phyloP scores from a whole-genome alignment of 2,888 invertebrate genomes.

The Drosophila limbata region DNA sequence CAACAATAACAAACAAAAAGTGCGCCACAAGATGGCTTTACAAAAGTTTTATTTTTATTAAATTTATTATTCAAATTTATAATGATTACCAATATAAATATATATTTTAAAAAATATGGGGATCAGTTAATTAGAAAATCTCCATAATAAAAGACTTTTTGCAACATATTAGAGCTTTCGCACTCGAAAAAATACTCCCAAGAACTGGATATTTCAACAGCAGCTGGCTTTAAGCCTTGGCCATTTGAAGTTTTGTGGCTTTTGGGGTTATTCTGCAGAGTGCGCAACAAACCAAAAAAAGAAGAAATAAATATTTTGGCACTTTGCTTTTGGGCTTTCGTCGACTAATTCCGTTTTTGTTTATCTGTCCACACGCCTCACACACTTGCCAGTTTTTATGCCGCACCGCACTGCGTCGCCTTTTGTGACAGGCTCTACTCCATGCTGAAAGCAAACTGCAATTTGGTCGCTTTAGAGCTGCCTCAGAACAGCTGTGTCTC shows the following conservation, averaged over 20 bases:
- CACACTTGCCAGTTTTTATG: conserved; percentile 47
- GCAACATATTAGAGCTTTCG: too few species aligned
- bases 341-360: conserved; percentile 78
- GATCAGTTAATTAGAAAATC: too few species aligned
- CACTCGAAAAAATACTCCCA: background rate
- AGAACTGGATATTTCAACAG: conserved; percentile 41
- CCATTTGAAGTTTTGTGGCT: conserved; percentile 72
- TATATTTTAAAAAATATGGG: too few species aligned
- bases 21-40: background rate
- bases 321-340: conserved; percentile 67
- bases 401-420: conserved; percentile 54
- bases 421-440: conserved; percentile 50
- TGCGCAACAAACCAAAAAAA: background rate
- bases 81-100: too few species aligned
- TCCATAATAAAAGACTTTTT: too few species aligned
- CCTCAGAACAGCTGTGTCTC: conserved; percentile 61
- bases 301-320: conserved; percentile 64
- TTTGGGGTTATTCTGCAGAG: conserved; percentile 27
- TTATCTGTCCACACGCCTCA: conserved; percentile 51
- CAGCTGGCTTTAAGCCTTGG: conserved; percentile 61
- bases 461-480: conserved; percentile 66
- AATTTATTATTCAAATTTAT: too few species aligned
- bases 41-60: background rate
- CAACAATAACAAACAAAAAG: conserved; percentile 6
- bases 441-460: conserved; percentile 57